phyloP scores from a whole-genome alignment of 2,113 vertebrate species.

The Brachypodius melanocephalos region DNA sequence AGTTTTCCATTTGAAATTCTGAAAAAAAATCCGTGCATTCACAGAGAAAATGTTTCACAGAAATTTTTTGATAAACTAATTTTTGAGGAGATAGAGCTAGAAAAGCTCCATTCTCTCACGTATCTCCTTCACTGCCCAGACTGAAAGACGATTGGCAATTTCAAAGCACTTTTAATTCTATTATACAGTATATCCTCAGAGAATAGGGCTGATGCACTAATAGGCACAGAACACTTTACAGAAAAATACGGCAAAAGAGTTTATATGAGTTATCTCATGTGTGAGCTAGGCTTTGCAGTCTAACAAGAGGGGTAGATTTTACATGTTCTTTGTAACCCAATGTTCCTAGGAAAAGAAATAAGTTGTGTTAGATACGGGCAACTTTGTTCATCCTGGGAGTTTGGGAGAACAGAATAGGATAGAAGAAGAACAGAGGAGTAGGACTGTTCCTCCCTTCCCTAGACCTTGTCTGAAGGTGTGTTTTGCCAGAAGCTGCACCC shows the following conservation, averaged over 20 bases:
- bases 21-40: background rate
- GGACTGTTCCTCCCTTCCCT: background rate
- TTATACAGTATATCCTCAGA: background rate
- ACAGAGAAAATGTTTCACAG: background rate
- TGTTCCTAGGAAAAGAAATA: background rate
- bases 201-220: background rate
- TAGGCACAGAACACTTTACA: background rate
- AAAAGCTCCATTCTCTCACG: background rate
- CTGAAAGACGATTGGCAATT: background rate
- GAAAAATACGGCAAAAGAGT: background rate
- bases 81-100: background rate
- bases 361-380: background rate
- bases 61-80: background rate
- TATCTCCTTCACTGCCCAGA: background rate
- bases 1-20: background rate
- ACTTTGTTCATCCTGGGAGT: background rate
- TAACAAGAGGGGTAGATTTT: background rate
- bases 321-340: background rate
- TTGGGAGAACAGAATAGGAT: background rate
- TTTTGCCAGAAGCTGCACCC: background rate
- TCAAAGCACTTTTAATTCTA: slow-evolving; percentile 40
- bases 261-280: background rate
- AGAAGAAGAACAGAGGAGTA: background rate
- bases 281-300: background rate
- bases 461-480: background rate